Conservation (phyloP, 2,797 vertebrate genomes). For the Antennarius maculatus region DNA sequence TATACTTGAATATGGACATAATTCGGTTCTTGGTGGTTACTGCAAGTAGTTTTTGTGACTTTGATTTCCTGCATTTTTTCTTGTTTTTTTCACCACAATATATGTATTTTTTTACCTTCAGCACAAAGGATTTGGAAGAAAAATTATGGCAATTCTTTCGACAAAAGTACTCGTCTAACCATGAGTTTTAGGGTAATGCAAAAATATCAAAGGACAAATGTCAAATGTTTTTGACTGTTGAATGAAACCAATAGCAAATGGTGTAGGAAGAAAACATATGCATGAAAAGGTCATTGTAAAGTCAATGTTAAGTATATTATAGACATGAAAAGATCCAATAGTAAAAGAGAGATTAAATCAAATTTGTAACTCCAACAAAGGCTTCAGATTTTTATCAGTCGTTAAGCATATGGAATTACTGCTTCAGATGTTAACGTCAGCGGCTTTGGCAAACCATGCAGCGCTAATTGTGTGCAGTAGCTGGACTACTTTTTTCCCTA, state of each 20-base stretch:
- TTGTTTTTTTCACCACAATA: constrained; percentile 39
- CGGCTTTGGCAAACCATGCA: constrained; percentile 35
- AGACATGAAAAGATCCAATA: not conserved
- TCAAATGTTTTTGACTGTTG: not conserved
- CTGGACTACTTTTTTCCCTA: constrained; percentile 61
- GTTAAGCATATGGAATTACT: constrained; percentile 13
- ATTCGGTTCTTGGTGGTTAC: constrained; percentile 31
- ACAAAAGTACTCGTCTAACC: constrained; percentile 2
- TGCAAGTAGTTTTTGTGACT: constrained; percentile 19
- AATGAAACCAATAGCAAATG: not conserved
- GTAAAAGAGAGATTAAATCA: constrained; percentile 14
- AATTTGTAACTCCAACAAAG: constrained; percentile 2
- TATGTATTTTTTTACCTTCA: constrained; percentile 28
- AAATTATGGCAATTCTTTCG: constrained; percentile 9
- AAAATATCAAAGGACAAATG: not conserved
- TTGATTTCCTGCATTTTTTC: constrained; percentile 16
- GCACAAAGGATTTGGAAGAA: constrained; percentile 13
- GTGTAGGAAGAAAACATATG: not conserved
- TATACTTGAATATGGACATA: constrained; percentile 78
- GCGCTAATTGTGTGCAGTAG: constrained; percentile 62
- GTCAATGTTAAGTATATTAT: not conserved
- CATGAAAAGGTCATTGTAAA: constrained; percentile 12
- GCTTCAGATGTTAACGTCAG: constrained; percentile 26
- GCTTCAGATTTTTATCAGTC: not conserved
- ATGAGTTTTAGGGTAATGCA: not conserved